A percentile compares a stretch with the other conserved stretches of the same genome.
Conservation (phyloP, 2,888 invertebrate genomes). For the Parnassius apollo region DNA sequence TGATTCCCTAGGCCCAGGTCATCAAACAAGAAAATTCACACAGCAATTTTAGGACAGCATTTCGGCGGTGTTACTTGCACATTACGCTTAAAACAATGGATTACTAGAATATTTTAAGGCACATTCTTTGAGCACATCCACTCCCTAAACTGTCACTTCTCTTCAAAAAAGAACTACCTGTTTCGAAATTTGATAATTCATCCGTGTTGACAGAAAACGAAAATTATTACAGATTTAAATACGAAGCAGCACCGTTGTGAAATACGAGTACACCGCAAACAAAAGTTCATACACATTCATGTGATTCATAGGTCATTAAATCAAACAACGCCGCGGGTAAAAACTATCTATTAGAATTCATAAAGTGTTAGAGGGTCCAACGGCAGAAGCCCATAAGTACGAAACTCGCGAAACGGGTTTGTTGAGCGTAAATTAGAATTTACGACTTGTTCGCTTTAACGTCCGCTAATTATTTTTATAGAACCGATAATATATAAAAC, state of each 20-base stretch:
- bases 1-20: too few species aligned
- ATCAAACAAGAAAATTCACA: too few species aligned
- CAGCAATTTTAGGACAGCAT: too few species aligned
- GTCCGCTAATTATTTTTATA: conserved; percentile 32
- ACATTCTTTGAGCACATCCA: too few species aligned
- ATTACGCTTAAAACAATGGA: too few species aligned
- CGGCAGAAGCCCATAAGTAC: conserved; percentile 23
- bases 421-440: conserved; percentile 30
- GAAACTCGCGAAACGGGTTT: conserved; percentile 29
- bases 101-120: too few species aligned
- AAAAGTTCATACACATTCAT: background rate
- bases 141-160: too few species aligned
- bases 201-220: too few species aligned
- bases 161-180: too few species aligned
- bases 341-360: conserved; percentile 10
- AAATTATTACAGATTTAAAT: too few species aligned
- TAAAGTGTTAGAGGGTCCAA: conserved; percentile 8
- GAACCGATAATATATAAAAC: conserved; percentile 27
- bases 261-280: background rate
- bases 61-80: too few species aligned
- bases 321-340: conserved; percentile 10
- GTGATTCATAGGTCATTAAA: conserved; percentile 6
- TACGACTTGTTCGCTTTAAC: conserved; percentile 27
- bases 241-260: background rate
- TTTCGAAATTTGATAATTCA: too few species aligned